phyloP scores from a whole-genome alignment of 2,113 vertebrate genomes.

The Toxotes chatareus region DNA sequence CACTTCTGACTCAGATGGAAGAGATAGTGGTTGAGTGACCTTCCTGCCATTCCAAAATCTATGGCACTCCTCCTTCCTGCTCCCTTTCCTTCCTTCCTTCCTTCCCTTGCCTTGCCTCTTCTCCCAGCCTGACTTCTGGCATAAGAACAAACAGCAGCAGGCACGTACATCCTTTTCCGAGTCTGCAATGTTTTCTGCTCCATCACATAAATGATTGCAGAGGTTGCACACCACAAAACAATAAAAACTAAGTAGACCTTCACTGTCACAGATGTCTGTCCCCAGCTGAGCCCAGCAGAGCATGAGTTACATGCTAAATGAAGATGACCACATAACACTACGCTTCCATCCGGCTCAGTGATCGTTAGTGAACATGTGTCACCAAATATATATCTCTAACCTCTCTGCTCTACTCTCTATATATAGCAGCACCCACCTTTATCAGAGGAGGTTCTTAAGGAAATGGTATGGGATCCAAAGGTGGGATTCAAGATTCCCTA shows the following conservation, averaged over 20 bases:
- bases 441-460: not conserved
- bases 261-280: slow-evolving; percentile 34
- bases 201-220: slow-evolving; percentile 51
- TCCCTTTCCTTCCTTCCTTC: slow-evolving; percentile 64
- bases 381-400: not conserved
- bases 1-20: slow-evolving; percentile 61
- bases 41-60: slow-evolving; percentile 72
- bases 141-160: slow-evolving; percentile 71
- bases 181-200: slow-evolving; percentile 39
- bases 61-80: slow-evolving; percentile 70
- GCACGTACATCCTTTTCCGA: slow-evolving; percentile 60
- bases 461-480: slow-evolving; percentile 85
- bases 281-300: slow-evolving; percentile 58
- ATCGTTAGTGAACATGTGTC: slow-evolving; percentile 34
- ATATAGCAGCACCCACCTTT: slow-evolving; percentile 18
- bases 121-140: slow-evolving; percentile 56
- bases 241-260: slow-evolving; percentile 43
- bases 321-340: slow-evolving; percentile 40
- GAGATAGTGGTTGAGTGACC: slow-evolving; percentile 66
- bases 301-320: slow-evolving; percentile 53
- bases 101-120: slow-evolving; percentile 57
- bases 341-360: slow-evolving; percentile 40
- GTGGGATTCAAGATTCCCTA: slow-evolving; percentile 87
- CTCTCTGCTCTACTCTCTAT: slow-evolving; percentile 7
- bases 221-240: slow-evolving; percentile 40